Evolutionary conservation across 2,888 invertebrate species (phyloP).

Genomic region (Selenia dentaria): DNA sequence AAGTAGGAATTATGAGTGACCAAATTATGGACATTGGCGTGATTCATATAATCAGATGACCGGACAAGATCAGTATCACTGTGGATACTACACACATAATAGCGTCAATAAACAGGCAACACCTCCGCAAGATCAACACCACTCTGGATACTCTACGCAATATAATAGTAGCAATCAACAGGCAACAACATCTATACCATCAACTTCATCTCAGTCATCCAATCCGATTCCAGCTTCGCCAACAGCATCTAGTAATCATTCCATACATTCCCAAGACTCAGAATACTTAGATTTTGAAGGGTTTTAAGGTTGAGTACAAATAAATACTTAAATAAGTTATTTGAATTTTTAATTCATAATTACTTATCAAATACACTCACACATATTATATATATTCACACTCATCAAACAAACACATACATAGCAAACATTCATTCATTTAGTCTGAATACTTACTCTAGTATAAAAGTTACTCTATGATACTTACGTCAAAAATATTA

Average conservation of each 20-base stretch:
- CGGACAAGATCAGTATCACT: constrained; percentile 36
- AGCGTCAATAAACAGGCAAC: constrained; percentile 37
- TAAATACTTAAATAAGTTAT: constrained; percentile 28
- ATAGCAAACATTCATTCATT: too few species aligned
- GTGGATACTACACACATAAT: constrained; percentile 39
- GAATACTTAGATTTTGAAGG: too few species aligned
- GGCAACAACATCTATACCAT: constrained; percentile 35
- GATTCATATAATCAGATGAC: constrained; percentile 38
- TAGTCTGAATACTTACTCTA: too few species aligned
- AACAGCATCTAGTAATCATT: constrained; percentile 37
- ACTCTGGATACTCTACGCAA: constrained; percentile 38
- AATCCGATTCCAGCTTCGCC: constrained; percentile 31
- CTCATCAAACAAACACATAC: too few species aligned
- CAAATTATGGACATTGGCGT: constrained; percentile 42
- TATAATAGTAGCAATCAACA: constrained; percentile 29
- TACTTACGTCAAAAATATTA: too few species aligned
- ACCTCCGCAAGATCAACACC: constrained; percentile 42
- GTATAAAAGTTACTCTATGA: too few species aligned
- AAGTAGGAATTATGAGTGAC: constrained; percentile 41
- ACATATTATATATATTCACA: too few species aligned
- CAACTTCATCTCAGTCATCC: constrained; percentile 34
- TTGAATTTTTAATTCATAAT: constrained; percentile 36
- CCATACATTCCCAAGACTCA: too few species aligned
- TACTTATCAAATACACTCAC: constrained; percentile 25
- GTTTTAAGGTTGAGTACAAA: constrained; percentile 41